Conservation (phyloP, 1,140 invertebrate genomes). For the Drosophila auraria region DNA sequence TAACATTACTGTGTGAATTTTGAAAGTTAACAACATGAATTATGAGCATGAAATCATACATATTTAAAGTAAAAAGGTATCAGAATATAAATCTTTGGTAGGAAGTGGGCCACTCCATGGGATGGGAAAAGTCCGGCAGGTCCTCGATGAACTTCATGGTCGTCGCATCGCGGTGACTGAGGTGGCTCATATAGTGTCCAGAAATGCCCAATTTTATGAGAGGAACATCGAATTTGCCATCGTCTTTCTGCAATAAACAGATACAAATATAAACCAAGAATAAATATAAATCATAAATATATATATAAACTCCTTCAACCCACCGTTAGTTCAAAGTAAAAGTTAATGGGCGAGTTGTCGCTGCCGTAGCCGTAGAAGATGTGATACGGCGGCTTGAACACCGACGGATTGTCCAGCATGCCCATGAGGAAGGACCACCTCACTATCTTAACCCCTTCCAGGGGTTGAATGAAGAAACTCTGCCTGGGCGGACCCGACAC, state of each 20-base stretch:
- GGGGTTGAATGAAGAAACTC: slow-evolving; percentile 56
- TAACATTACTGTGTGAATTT: background rate
- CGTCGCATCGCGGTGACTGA: slow-evolving; percentile 44
- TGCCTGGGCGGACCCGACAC: slow-evolving; percentile 89
- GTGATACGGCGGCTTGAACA: slow-evolving; percentile 88
- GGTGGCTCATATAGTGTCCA: slow-evolving; percentile 60
- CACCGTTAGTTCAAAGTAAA: slow-evolving; percentile 86
- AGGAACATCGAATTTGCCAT: slow-evolving; percentile 54
- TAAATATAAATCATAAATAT: background rate
- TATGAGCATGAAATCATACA: slow-evolving; percentile 2
- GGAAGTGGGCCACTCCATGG: slow-evolving; percentile 70
- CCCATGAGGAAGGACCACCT: slow-evolving; percentile 79
- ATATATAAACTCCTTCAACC: background rate
- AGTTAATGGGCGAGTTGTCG: slow-evolving; percentile 87
- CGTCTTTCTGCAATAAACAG: slow-evolving; percentile 85
- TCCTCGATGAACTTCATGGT: slow-evolving; percentile 50
- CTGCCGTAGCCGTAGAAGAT: slow-evolving; percentile 88
- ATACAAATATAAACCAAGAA: background rate
- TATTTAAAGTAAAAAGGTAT: background rate
- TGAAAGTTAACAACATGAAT: background rate
- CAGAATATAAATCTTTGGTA: slow-evolving; percentile 53
- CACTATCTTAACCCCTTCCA: slow-evolving; percentile 52
- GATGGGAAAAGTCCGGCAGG: slow-evolving; percentile 66
- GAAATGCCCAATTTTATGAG: slow-evolving; percentile 56
- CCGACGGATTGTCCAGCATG: slow-evolving; percentile 87